Conservation (phyloP, 1,140 invertebrate genomes). For the Whitmania pigra region DNA sequence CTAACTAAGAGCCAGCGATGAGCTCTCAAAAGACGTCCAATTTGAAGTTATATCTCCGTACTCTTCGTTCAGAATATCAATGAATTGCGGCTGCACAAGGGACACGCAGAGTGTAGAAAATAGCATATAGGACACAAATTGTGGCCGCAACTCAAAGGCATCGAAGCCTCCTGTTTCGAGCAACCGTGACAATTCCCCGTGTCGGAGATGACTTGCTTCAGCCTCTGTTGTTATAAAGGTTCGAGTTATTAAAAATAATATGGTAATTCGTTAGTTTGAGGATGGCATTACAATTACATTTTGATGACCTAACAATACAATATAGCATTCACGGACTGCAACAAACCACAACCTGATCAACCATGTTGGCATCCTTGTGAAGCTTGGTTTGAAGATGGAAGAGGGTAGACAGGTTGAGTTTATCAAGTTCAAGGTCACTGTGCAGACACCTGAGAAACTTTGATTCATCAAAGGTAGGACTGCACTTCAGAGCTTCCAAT, state of each 20-base stretch:
- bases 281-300: no score
- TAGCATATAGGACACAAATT: no score
- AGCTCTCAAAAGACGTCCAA: no score
- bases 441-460: constrained; percentile 10
- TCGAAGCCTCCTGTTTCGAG: no score
- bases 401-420: background rate
- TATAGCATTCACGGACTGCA: background rate
- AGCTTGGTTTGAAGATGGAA: constrained; percentile 6
- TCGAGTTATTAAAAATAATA: background rate
- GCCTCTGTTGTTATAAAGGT: background rate
- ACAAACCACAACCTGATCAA: background rate
- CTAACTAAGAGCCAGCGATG: no score
- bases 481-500: background rate
- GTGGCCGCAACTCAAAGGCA: no score
- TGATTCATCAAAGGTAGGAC: background rate
- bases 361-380: background rate
- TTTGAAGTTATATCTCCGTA: no score
- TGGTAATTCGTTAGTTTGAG: no score
- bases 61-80: no score
- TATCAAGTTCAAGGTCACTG: background rate
- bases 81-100: no score
- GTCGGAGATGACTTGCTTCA: background rate
- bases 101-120: no score
- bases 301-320: no score
- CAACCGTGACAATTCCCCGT: background rate